phyloP scores from a whole-genome alignment of 2,797 vertebrate species.

The Gephyroberyx darwinii region DNA sequence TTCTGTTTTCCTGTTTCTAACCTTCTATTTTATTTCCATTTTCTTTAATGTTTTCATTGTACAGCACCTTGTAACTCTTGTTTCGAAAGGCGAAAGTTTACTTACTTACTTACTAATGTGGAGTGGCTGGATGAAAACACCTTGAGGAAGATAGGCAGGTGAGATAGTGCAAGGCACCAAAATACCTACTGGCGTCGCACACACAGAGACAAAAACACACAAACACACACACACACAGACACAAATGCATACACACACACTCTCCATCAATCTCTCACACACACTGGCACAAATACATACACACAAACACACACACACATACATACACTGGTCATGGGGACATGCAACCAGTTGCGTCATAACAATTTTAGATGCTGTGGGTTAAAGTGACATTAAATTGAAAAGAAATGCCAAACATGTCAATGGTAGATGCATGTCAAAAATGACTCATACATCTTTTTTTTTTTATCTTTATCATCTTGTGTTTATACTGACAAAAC shows the following conservation, averaged over 20 bases:
- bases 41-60: too few species aligned
- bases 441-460: neutral
- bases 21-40: too few species aligned
- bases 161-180: neutral
- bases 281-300: neutral
- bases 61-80: too few species aligned
- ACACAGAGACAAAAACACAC: conserved; percentile 9
- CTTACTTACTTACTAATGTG: too few species aligned
- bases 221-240: conserved; percentile 14
- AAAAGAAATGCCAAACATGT: conserved; percentile 44
- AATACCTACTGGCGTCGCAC: neutral
- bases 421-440: conserved; percentile 30
- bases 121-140: neutral
- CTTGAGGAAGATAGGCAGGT: neutral
- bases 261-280: conserved; percentile 12
- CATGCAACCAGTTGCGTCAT: conserved; percentile 13
- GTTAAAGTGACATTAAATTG: conserved; percentile 27
- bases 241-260: conserved; percentile 8
- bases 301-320: conserved; percentile 16
- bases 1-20: too few species aligned
- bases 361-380: conserved; percentile 19
- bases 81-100: too few species aligned
- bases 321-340: conserved; percentile 27
- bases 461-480: neutral
- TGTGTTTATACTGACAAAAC: conserved; percentile 9